These are phyloP conservation scores for Melikaiella ostensackeni DNA, from an alignment of 2,888 invertebrate species.

Conservation along the genomic window DNA sequence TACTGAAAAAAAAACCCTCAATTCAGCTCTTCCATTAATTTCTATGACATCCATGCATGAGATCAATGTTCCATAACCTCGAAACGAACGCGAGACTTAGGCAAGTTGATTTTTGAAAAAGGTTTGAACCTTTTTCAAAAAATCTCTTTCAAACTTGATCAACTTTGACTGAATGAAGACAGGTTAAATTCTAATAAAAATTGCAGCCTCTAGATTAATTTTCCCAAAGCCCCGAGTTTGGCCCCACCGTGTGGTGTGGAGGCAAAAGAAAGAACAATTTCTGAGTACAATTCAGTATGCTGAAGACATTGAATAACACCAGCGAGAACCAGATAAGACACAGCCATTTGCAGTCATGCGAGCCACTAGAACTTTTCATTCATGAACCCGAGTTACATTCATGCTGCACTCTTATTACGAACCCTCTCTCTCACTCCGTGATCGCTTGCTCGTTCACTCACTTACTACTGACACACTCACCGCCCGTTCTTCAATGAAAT, in stretches of 20 bases:
- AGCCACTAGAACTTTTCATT: slow-evolving; percentile 61
- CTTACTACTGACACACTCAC: slow-evolving; percentile 16
- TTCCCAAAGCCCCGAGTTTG: neutral
- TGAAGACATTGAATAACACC: neutral
- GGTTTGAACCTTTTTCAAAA: neutral
- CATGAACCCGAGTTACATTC: slow-evolving; percentile 57
- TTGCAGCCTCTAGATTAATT: neutral
- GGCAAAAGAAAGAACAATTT: neutral
- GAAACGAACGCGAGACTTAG: too few species aligned
- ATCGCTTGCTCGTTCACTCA: slow-evolving; percentile 4
- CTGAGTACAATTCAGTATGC: neutral
- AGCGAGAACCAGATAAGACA: slow-evolving; percentile 29
- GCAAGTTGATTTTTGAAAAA: too few species aligned
- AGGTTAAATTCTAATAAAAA: neutral
- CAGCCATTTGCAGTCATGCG: slow-evolving; percentile 49
- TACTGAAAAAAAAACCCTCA: too few species aligned
- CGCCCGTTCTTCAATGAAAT: slow-evolving; percentile 27
- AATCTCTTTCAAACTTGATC: neutral
- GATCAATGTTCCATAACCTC: too few species aligned
- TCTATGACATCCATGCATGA: too few species aligned
- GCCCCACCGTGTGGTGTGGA: neutral
- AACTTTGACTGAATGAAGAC: neutral
- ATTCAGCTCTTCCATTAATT: too few species aligned
- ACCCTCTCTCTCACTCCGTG: slow-evolving; percentile 41
- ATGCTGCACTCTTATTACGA: slow-evolving; percentile 41